Evolutionary conservation across 1,140 invertebrate species (phyloP).

Genomic region (Samia ricini): DNA sequence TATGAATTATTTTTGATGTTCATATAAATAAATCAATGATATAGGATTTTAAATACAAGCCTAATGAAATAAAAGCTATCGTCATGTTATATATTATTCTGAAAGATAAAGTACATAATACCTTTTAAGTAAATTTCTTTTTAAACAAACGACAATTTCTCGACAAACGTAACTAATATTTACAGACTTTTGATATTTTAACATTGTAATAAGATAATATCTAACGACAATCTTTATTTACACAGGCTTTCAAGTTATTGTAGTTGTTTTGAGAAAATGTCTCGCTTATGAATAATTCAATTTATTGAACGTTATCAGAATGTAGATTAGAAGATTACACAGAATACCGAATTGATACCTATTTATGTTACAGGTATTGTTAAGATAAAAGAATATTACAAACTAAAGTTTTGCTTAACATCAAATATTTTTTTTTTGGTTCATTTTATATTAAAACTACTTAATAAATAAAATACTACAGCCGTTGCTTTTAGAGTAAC

Average conservation of each 20-base stretch:
- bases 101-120: no score
- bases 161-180: no score
- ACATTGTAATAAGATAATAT: neutral
- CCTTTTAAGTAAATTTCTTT: no score
- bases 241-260: neutral
- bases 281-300: conserved; percentile 5
- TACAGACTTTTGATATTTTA: neutral
- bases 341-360: neutral
- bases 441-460: no score
- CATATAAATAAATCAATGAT: no score
- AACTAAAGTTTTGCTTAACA: neutral
- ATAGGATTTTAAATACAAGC: no score
- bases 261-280: neutral
- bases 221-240: neutral
- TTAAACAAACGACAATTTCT: no score
- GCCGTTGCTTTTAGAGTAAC: no score
- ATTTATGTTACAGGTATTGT: neutral
- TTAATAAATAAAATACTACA: no score
- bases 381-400: neutral
- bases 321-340: conserved; percentile 4
- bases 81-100: no score
- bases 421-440: neutral
- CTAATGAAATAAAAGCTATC: no score
- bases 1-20: neutral
- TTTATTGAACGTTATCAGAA: neutral